Percentiles rank a stretch among this genome's conserved stretches.
These are phyloP conservation scores for Panthera uncia DNA, from an alignment of 2,113 vertebrate species.

Conservation along the genomic window DNA sequence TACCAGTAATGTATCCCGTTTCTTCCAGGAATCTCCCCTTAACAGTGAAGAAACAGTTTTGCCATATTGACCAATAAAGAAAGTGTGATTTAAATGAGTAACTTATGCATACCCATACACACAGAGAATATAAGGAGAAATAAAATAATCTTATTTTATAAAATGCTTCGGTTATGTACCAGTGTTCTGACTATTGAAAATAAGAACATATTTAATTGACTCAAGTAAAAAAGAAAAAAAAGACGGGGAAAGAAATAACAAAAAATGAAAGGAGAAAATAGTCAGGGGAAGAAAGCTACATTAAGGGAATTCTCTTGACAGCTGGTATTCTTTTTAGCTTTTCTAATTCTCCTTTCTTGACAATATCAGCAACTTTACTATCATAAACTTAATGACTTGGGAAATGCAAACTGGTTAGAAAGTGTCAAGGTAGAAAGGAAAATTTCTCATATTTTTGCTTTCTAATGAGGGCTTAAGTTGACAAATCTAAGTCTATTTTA, in stretches of 20 bases:
- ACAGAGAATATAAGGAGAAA: neutral
- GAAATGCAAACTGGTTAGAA: constrained; percentile 65
- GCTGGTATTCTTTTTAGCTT: constrained; percentile 46
- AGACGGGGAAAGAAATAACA: neutral
- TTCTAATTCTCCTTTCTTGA: constrained; percentile 44
- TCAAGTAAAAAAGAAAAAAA: neutral
- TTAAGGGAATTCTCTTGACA: constrained; percentile 14
- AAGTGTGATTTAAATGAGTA: constrained; percentile 1
- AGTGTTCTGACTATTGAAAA: neutral
- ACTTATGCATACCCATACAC: neutral
- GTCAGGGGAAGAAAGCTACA: neutral
- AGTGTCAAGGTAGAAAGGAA: constrained; percentile 51
- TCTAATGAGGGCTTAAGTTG: constrained; percentile 57
- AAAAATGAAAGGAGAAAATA: neutral
- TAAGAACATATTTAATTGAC: neutral
- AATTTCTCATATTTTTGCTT: constrained; percentile 40
- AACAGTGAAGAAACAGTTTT: neutral
- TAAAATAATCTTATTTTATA: constrained; percentile 9
- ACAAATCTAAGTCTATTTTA: constrained; percentile 74
- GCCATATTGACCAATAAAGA: neutral
- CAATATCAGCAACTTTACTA: constrained; percentile 42
- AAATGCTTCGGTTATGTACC: neutral
- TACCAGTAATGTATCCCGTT: neutral
- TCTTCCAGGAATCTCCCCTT: neutral
- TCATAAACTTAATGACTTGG: constrained; percentile 59